These are phyloP conservation scores for Macrocentrus cingulum DNA, from an alignment of 1,140 invertebrate genomes.

Conservation along the genomic window DNA sequence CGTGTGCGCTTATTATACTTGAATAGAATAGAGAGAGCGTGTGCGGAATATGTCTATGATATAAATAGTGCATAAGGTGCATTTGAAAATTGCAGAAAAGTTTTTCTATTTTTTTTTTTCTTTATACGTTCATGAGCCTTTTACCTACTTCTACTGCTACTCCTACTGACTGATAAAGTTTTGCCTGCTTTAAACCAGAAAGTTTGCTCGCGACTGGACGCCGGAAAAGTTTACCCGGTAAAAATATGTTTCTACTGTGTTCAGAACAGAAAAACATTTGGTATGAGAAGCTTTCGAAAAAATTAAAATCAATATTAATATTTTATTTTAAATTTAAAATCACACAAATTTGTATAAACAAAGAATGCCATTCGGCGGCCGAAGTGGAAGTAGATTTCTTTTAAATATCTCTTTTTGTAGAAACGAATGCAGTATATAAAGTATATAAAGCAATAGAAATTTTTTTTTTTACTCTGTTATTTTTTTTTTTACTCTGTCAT, in stretches of 20 bases:
- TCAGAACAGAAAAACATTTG: neutral
- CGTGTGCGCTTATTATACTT: neutral
- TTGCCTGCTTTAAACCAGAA: slow-evolving; percentile 22
- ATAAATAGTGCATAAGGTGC: slow-evolving; percentile 19
- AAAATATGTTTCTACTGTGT: slow-evolving; percentile 8
- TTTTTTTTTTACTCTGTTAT: no score
- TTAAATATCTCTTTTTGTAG: no score
- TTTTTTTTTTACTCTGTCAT: no score
- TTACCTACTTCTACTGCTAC: neutral
- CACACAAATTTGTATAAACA: no score
- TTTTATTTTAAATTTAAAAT: neutral
- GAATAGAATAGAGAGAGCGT: slow-evolving; percentile 17
- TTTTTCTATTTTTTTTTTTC: slow-evolving; percentile 4
- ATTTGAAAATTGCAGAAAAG: slow-evolving; percentile 22
- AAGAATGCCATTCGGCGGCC: no score
- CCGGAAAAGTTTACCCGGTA: slow-evolving; percentile 1
- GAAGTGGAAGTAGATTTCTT: no score
- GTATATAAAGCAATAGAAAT: no score
- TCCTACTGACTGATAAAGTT: slow-evolving; percentile 5
- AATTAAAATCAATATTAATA: neutral
- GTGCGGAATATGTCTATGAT: neutral
- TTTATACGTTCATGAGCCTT: neutral
- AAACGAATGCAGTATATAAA: no score
- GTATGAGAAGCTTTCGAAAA: neutral
- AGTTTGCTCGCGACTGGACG: slow-evolving; percentile 8